A percentile compares a stretch with the other conserved stretches of the same genome.
Evolutionary conservation across 35 echinoderm and acorn worm species (phyloP).

Genomic region (Amphiura filiformis): DNA sequence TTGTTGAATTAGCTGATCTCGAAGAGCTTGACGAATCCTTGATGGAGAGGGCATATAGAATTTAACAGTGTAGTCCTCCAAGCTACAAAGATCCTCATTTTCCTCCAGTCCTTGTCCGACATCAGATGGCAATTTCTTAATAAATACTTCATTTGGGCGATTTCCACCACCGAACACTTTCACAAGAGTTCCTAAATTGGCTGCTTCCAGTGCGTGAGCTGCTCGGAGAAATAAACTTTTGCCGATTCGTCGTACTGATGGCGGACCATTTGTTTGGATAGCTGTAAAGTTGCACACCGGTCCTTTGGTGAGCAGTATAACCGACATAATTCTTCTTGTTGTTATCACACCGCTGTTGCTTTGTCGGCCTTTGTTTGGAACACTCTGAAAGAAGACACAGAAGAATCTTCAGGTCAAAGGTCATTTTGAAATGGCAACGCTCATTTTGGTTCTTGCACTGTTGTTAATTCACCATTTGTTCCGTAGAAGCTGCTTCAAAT

Average conservation of each 20-base stretch:
- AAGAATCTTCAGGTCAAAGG: too few relatives aligned
- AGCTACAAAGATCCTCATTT: background rate
- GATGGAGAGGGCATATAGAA: background rate
- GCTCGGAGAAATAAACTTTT: background rate
- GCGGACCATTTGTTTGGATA: background rate
- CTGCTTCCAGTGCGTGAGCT: background rate
- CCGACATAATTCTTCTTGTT: background rate
- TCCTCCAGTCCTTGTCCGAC: background rate
- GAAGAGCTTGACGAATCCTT: background rate
- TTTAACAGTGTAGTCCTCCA: background rate
- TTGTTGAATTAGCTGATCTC: background rate
- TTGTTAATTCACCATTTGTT: too few relatives aligned
- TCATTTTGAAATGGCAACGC: too few relatives aligned
- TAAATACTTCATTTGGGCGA: background rate
- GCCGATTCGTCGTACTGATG: background rate
- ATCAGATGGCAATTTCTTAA: background rate
- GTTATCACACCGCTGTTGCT: background rate
- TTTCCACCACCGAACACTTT: background rate
- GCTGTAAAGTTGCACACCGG: background rate
- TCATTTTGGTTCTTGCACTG: too few relatives aligned
- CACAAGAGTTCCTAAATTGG: background rate
- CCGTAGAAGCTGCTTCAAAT: too few relatives aligned
- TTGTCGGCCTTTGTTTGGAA: too few relatives aligned
- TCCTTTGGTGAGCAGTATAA: background rate
- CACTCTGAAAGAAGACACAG: too few relatives aligned